Evolutionary conservation across 2,888 invertebrate species (phyloP).

Genomic region (Epicampocera succincta): DNA sequence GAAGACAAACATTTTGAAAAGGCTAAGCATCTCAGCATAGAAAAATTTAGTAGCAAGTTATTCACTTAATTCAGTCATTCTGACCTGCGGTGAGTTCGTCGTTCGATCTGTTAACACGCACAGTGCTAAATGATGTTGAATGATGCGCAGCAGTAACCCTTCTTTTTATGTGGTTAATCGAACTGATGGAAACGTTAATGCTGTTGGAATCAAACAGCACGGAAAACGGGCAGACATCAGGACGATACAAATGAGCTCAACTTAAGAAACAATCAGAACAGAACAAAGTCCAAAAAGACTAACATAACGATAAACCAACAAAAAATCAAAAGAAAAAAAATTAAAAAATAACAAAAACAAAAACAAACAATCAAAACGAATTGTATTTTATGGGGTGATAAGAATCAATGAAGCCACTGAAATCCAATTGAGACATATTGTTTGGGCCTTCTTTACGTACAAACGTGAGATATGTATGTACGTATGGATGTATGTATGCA

Average conservation of each 20-base stretch:
- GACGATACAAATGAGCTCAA: conserved; percentile 70
- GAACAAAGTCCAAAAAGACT: conserved; percentile 68
- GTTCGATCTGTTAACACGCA: conserved; percentile 57
- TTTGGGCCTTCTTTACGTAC: conserved; percentile 73
- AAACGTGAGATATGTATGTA: background rate
- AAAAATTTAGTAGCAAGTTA: conserved; percentile 32
- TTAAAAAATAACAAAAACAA: conserved; percentile 47
- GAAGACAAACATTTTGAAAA: conserved; percentile 53
- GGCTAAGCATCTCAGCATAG: conserved; percentile 6
- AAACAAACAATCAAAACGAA: conserved; percentile 77
- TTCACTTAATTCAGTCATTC: conserved; percentile 17
- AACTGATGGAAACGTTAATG: conserved; percentile 49
- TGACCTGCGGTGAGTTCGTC: background rate
- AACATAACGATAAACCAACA: conserved; percentile 72
- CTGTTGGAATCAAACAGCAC: conserved; percentile 32
- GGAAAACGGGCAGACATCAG: conserved; percentile 70
- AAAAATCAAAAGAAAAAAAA: conserved; percentile 53
- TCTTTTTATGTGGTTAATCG: conserved; percentile 58
- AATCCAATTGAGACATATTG: conserved; percentile 81
- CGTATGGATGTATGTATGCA: background rate
- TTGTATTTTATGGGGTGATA: conserved; percentile 82
- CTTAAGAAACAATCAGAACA: conserved; percentile 69
- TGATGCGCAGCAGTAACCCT: conserved; percentile 53
- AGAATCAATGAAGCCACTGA: conserved; percentile 82
- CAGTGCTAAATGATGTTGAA: conserved; percentile 46